phyloP scores from a whole-genome alignment of 1,140 invertebrate species.

The Penaeus chinensis region DNA sequence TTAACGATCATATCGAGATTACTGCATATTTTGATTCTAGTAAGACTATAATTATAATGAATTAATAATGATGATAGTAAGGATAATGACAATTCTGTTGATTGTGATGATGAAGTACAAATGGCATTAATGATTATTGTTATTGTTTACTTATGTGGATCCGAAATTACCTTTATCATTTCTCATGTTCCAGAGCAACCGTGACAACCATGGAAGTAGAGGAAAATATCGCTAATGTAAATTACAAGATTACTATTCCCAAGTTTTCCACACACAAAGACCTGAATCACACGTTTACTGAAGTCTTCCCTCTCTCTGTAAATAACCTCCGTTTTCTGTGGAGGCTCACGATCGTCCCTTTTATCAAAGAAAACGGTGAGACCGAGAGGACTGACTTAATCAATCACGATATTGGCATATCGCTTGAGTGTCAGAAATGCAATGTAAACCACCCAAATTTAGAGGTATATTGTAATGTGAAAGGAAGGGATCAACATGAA shows the following conservation, averaged over 20 bases:
- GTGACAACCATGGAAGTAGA: slow-evolving; percentile 18
- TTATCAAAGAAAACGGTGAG: not conserved
- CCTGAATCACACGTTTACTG: slow-evolving; percentile 24
- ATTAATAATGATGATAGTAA: too few species aligned
- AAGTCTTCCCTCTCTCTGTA: slow-evolving; percentile 23
- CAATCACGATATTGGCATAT: slow-evolving; percentile 15
- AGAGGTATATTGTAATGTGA: slow-evolving; percentile 19
- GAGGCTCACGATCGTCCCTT: slow-evolving; percentile 16
- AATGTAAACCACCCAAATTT: slow-evolving; percentile 5
- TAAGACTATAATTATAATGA: too few species aligned
- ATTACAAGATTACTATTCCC: slow-evolving; percentile 9
- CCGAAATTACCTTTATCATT: not conserved
- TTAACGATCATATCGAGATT: too few species aligned
- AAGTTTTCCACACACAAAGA: slow-evolving; percentile 23
- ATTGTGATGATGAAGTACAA: too few species aligned
- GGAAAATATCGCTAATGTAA: not conserved
- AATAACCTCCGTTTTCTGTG: slow-evolving; percentile 24
- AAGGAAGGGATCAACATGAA: slow-evolving; percentile 21
- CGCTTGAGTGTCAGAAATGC: slow-evolving; percentile 11
- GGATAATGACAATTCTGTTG: too few species aligned
- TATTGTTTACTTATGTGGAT: not conserved
- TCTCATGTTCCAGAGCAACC: not conserved
- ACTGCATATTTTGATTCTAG: too few species aligned
- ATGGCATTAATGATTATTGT: not conserved
- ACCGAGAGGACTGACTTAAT: not conserved